Conservation (phyloP, 2,113 vertebrate genomes). For the Progne subis region DNA sequence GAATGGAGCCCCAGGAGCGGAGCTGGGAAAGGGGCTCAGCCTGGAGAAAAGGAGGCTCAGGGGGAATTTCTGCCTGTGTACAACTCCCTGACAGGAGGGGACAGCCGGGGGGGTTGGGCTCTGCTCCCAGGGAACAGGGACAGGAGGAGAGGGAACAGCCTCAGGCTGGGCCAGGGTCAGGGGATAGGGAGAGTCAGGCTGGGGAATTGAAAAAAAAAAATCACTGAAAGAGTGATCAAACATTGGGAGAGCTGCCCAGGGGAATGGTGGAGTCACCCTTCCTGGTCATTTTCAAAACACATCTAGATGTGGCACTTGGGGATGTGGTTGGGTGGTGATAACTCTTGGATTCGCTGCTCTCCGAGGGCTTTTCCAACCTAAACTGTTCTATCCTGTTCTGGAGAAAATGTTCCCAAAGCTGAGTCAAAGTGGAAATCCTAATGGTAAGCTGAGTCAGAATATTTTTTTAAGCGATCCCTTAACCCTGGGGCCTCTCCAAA, state of each 20-base stretch:
- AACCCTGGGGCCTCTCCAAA: not conserved
- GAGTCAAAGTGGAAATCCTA: not conserved
- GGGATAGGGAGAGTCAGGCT: not conserved
- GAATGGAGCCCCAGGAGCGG: not conserved
- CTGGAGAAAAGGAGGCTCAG: not conserved
- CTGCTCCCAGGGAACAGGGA: not conserved
- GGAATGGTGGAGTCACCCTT: too few species aligned
- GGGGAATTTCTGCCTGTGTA: not conserved
- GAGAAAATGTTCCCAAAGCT: not conserved
- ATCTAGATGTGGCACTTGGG: not conserved
- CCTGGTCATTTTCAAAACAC: not conserved
- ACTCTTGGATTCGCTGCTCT: not conserved
- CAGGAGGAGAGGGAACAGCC: not conserved
- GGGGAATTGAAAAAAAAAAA: too few species aligned
- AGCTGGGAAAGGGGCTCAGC: not conserved
- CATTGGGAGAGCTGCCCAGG: not conserved
- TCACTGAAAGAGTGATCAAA: not conserved
- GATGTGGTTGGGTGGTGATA: not conserved
- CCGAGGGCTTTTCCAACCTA: not conserved
- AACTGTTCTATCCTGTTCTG: not conserved
- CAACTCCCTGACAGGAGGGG: not conserved
- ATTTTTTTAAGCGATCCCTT: not conserved
- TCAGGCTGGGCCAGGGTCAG: not conserved
- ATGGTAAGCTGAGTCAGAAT: not conserved
- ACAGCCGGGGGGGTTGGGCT: fast-evolving